Conservation (phyloP, 64 coral and sea anemone species). For the Porites australiensis region DNA sequence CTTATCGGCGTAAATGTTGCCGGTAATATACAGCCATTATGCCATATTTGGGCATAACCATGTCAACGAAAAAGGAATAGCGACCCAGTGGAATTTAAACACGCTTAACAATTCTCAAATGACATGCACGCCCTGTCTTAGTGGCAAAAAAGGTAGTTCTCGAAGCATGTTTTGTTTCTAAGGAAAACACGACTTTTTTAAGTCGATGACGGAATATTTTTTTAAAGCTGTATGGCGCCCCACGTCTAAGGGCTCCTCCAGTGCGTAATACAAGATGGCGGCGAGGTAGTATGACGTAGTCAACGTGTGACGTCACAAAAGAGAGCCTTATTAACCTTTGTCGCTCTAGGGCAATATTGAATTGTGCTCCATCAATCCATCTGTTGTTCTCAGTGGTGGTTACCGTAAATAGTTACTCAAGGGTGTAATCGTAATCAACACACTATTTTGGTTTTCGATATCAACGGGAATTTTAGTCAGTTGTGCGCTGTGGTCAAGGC, state of each 20-base stretch:
- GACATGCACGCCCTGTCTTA: neutral
- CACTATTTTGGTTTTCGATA: constrained; percentile 39
- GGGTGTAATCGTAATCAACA: constrained; percentile 37
- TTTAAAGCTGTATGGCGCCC: neutral
- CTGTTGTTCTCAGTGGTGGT: constrained; percentile 39
- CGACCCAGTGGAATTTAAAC: neutral
- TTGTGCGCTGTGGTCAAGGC: neutral
- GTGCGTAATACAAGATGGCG: constrained; percentile 61
- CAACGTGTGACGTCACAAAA: neutral
- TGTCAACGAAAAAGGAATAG: neutral
- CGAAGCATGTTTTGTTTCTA: constrained; percentile 11
- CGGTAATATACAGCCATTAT: constrained; percentile 3
- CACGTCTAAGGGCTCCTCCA: neutral
- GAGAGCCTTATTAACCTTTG: neutral
- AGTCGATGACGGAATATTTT: constrained; percentile 31
- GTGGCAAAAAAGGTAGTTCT: neutral
- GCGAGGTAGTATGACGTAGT: constrained; percentile 13
- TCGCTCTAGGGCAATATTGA: constrained; percentile 12
- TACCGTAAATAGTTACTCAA: constrained; percentile 63
- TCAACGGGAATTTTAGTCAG: constrained; percentile 38
- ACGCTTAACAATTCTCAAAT: constrained; percentile 11
- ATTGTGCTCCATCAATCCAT: neutral
- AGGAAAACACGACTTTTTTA: constrained; percentile 20
- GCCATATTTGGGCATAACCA: neutral
- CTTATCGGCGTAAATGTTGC: neutral